phyloP scores from a whole-genome alignment of 35 echinoderm and acorn worm species.

The Chiridota heheva region DNA sequence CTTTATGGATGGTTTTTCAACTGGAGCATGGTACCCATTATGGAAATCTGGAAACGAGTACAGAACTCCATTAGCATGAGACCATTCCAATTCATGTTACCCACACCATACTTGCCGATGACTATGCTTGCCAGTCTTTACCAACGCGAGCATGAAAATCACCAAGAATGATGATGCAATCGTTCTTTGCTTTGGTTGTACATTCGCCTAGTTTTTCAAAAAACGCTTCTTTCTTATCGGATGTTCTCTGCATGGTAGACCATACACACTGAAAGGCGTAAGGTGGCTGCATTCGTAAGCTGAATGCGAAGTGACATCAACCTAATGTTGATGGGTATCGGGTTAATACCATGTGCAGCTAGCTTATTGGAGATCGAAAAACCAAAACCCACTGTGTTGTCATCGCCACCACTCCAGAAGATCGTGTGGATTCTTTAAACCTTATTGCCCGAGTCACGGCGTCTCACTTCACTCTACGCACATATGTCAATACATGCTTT shows the following conservation, averaged over 20 bases:
- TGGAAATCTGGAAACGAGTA: background rate
- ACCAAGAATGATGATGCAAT: conserved; percentile 19
- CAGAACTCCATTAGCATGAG: conserved; percentile 2
- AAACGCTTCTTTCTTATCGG: conserved; percentile 5
- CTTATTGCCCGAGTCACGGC: background rate
- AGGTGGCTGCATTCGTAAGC: background rate
- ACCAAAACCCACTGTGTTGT: background rate
- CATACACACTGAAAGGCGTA: background rate
- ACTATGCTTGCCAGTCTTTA: background rate
- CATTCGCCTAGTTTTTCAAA: conserved; percentile 4
- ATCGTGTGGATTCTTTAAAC: background rate
- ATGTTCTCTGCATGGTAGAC: background rate
- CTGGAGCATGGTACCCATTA: background rate
- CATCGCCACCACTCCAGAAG: background rate
- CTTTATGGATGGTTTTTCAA: conserved; percentile 2
- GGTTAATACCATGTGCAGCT: background rate
- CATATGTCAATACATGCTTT: too few species aligned
- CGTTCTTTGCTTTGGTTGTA: background rate
- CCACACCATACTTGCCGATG: conserved; percentile 1
- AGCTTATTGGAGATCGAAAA: conserved; percentile 7
- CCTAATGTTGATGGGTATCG: background rate
- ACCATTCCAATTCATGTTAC: conserved; percentile 3
- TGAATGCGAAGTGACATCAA: background rate
- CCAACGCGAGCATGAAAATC: background rate
- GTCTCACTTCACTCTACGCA: too few species aligned